phyloP scores from a whole-genome alignment of 2,888 invertebrate species.

The Dryococelus australis region DNA sequence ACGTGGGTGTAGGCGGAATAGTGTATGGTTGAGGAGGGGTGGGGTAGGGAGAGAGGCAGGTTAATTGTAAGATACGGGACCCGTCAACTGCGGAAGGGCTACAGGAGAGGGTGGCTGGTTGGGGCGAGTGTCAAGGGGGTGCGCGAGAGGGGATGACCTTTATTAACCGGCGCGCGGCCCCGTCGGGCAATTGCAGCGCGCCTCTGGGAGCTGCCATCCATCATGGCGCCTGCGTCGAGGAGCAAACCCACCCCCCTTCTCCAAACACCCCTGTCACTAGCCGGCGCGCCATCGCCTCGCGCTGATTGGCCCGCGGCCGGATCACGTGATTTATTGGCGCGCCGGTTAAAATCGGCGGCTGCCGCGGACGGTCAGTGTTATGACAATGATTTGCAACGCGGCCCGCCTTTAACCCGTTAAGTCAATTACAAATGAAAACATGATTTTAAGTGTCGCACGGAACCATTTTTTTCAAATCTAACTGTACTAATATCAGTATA shows the following conservation, averaged over 20 bases:
- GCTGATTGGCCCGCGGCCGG: neutral
- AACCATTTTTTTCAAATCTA: too few species aligned
- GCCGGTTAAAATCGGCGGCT: neutral
- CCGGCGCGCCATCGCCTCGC: neutral
- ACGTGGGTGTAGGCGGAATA: too few species aligned
- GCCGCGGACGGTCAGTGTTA: neutral
- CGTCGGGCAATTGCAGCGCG: constrained; percentile 9
- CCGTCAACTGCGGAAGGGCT: neutral
- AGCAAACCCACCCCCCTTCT: too few species aligned
- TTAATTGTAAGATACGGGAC: neutral
- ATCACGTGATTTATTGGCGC: constrained; percentile 9
- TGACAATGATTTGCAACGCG: neutral
- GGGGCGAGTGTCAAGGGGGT: neutral
- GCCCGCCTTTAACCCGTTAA: neutral
- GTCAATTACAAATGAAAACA: too few species aligned
- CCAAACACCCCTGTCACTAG: neutral
- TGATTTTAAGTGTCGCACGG: too few species aligned
- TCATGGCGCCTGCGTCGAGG: neutral
- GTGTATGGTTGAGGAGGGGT: neutral
- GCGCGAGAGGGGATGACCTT: constrained; percentile 5
- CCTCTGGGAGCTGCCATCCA: neutral
- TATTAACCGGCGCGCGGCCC: constrained; percentile 8
- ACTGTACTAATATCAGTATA: too few species aligned
- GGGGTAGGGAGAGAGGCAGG: neutral
- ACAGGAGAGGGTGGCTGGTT: too few species aligned